Evolutionary conservation across 2,113 vertebrate species (phyloP), one percentile per base, ranked within the genome.

Genomic region (Seriola dumerili): DNA sequence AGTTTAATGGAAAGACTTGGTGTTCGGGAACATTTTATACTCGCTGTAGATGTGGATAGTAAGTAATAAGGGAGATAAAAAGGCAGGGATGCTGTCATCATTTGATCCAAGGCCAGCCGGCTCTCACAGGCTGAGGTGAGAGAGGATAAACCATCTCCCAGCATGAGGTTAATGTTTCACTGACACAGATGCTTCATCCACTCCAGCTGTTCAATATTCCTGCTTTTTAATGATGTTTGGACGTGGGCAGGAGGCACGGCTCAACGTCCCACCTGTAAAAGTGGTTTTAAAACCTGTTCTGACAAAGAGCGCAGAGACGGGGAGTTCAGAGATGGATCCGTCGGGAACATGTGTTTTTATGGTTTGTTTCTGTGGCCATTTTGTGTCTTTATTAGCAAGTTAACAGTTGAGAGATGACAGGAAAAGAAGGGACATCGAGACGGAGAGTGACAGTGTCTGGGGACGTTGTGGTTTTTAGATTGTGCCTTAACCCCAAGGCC

Each of bases 91-190:
- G 55, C 64, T 84, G 78, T 65, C 71, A 50, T 72, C 10, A 61
- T 74, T 67, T 64, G 34, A 78, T 79, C 52, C 66, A 68, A 83
- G 61, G 79, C 78, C 76, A 63, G 64, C 29, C 59, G 21, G 48
- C 36, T 54, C 48, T 59, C 55, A 36, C 55, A 85, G 73, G 50
- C 70, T 21, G 70, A 82, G 72, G 77, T 72, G 65, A 81, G 72
- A 34, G 57, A 44, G 8, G 66, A 68, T 76, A 71, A 72, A 84
- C 50, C 44, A 14, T 81, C 80, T 81, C 67, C 55, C 57, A 70
- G 81, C 68, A 77, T 65, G 72, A 86, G 66, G 84, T 66, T 75
- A 81, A 87, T 80, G 74, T 85, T 82, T 83, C 71, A 72, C 80
- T 76, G 36, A 64, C 69, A 69, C 83, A 79, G 83, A 84, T 79